Percentiles rank a stretch among this genome's conserved stretches.
Evolutionary conservation across 2,113 vertebrate species (phyloP).

Genomic region (Poecile atricapillus): DNA sequence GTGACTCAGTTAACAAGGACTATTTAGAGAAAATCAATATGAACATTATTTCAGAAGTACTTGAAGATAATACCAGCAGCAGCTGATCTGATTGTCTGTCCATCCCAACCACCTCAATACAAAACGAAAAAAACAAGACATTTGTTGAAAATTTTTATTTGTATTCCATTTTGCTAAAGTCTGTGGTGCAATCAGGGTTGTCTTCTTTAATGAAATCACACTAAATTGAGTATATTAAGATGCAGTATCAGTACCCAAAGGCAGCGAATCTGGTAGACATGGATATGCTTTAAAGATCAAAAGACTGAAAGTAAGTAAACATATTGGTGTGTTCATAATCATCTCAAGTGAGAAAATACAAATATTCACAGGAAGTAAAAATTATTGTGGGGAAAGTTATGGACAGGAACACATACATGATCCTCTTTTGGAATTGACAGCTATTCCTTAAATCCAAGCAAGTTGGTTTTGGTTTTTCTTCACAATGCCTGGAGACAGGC

Average conservation of each 20-base stretch:
- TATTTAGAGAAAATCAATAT: neutral
- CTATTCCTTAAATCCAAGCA: neutral
- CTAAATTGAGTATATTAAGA: neutral
- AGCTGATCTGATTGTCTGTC: neutral
- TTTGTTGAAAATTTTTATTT: neutral
- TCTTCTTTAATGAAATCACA: neutral
- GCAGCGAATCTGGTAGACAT: neutral
- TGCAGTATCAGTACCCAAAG: neutral
- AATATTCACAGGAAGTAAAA: neutral
- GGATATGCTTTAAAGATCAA: neutral
- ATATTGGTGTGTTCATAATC: neutral
- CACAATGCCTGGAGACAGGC: neutral
- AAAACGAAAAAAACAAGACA: neutral
- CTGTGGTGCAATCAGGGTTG: neutral
- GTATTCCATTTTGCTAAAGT: neutral
- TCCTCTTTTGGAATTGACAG: neutral
- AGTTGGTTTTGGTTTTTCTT: neutral
- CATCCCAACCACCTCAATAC: neutral
- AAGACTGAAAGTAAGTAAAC: neutral
- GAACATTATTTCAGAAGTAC: neutral
- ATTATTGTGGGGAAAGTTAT: accelerated
- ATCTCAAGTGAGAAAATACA: neutral
- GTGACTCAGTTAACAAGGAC: neutral
- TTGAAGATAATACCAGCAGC: neutral
- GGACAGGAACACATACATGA: neutral